These are phyloP conservation scores for Drosophila varians DNA, from an alignment of 1,140 invertebrate species.

Conservation along the genomic window DNA sequence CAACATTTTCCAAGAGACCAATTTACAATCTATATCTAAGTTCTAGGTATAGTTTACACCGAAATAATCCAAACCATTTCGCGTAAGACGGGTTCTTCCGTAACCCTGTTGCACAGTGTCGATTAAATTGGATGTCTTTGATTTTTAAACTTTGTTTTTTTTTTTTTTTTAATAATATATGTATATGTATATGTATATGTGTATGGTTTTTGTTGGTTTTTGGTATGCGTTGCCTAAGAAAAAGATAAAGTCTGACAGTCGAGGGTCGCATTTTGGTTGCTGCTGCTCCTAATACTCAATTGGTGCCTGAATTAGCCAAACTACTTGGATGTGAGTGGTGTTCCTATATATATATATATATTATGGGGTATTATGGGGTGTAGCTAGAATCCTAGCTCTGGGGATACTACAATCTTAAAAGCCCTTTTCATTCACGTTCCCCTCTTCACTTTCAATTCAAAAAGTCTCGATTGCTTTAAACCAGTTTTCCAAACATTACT, in stretches of 20 bases:
- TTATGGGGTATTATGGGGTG: neutral
- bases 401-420: too few species aligned
- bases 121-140: neutral
- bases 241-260: constrained; percentile 45
- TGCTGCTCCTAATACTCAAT: constrained; percentile 45
- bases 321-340: constrained; percentile 5
- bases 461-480: too few species aligned
- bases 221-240: constrained; percentile 45
- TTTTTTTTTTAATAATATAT: constrained; percentile 2
- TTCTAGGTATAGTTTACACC: neutral
- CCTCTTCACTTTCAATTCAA: too few species aligned
- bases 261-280: constrained; percentile 27
- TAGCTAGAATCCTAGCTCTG: neutral
- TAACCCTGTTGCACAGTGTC: constrained; percentile 45
- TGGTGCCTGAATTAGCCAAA: constrained; percentile 38
- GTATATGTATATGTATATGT: neutral
- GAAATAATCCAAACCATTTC: constrained; percentile 6
- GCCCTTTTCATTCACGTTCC: too few species aligned
- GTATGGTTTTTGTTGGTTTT: constrained; percentile 4
- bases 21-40: neutral
- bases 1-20: constrained; percentile 1
- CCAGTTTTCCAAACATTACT: too few species aligned
- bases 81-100: neutral
- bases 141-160: neutral
- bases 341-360: neutral